Base-by-base conservation (phyloP, 2,113 vertebrate genomes). In the Lathamus discolor region DNA sequence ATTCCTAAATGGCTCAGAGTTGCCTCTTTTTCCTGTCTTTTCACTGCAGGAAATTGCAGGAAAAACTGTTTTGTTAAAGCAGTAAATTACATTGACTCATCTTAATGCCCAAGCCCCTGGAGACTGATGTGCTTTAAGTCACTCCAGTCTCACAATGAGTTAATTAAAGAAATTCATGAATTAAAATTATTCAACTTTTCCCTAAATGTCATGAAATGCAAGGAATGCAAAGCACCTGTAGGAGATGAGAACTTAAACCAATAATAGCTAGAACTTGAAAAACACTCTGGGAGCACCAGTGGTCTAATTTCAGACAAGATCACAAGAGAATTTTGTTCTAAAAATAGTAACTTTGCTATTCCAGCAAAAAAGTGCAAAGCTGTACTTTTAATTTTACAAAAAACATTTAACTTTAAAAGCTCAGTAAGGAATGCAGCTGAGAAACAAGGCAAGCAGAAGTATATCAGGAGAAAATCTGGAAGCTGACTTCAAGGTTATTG, bases 401-500 rank as follows among this genome's bases (percentile, higher is more conserved):
- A 57, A 27, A 6, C 41, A 15, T 29, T 52, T 72, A 22, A 59
- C 52, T 52, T 54, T 46, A 54, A 74, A 74, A 90, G 27, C 52
- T 82, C 35, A 57, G 27, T 33, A 7, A 63, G 13, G 15, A 49
- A 28, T 23, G 37, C 7, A 69, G 48, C 69, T 76, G 43, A 78
- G 39, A 67, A 70, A 72, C 13, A 35, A 90, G 23, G 10, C 20
- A 75, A 83, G 23, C 8, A 59, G 54, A 74, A 74, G 39, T 17
- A 62, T 1, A 63, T 17, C 33, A 86, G 43, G 13, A 76, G 35
- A 64, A 74, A 64, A 79, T 6, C 37, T 59, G 72, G 17, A 90
- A 48, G 15, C 6, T 51, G 59, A 39, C 49, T 43, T 44, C 22
- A 52, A 0, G 0, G 18, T 39, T 62, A 19, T 12, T 4, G 7